Conservation (phyloP, 2,113 vertebrate species). For the Pampusana beccarii region DNA sequence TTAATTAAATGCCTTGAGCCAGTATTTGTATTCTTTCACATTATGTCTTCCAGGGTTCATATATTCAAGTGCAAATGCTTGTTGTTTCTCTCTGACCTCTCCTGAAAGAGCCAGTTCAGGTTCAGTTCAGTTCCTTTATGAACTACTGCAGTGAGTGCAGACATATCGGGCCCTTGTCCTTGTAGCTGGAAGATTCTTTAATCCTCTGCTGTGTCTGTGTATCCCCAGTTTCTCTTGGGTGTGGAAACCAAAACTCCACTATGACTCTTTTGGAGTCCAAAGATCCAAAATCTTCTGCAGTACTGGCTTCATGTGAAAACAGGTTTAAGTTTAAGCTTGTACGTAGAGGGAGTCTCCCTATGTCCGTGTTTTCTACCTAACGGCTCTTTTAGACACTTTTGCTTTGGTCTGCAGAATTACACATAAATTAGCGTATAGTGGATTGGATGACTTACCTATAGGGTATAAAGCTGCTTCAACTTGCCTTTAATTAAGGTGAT, state of each 20-base stretch:
- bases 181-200: not conserved
- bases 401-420: not conserved
- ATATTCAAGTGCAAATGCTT: not conserved
- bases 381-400: not conserved
- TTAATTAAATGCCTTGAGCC: not conserved
- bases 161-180: not conserved
- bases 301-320: not conserved
- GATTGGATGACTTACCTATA: not conserved
- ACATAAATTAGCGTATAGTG: not conserved
- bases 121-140: not conserved
- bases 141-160: not conserved
- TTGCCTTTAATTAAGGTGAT: not conserved
- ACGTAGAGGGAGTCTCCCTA: not conserved
- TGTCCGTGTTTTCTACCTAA: not conserved
- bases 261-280: not conserved
- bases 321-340: not conserved
- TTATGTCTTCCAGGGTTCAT: not conserved
- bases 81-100: not conserved
- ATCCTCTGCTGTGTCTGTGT: not conserved
- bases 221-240: not conserved
- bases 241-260: fast-evolving
- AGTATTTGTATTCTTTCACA: not conserved
- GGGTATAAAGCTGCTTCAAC: not conserved
- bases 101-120: not conserved
- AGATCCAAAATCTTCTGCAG: not conserved